A percentile compares a stretch with the other conserved stretches of the same genome.
Evolutionary conservation across 1,140 invertebrate genomes (phyloP).

Genomic region (Drosophila pruinosa): DNA sequence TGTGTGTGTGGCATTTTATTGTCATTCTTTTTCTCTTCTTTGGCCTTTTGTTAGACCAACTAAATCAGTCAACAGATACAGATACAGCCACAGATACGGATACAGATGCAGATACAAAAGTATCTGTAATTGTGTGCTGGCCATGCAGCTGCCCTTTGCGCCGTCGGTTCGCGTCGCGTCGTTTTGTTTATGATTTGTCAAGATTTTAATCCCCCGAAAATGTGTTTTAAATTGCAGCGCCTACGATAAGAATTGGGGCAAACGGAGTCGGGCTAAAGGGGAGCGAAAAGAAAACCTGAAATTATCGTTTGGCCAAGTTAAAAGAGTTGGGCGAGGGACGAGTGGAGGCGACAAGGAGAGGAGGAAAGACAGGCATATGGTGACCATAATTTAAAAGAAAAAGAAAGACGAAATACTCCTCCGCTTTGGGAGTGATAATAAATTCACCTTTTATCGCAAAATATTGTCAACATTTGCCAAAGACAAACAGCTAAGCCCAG

Average conservation of each 20-base stretch:
- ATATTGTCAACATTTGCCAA: slow-evolving; percentile 76
- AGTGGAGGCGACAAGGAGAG: neutral
- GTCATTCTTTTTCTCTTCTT: slow-evolving; percentile 38
- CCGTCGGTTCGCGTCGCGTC: neutral
- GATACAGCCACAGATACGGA: neutral
- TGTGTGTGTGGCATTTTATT: slow-evolving; percentile 60
- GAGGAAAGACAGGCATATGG: slow-evolving; percentile 25
- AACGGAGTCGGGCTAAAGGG: too few relatives aligned
- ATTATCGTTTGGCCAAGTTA: slow-evolving; percentile 4
- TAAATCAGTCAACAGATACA: slow-evolving; percentile 34
- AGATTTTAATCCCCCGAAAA: slow-evolving; percentile 56
- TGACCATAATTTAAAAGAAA: slow-evolving; percentile 30
- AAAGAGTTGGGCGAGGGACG: slow-evolving; percentile 7
- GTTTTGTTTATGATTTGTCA: slow-evolving; percentile 78
- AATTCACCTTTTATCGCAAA: slow-evolving; percentile 78
- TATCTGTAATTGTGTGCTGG: slow-evolving; percentile 48
- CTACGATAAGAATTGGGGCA: slow-evolving; percentile 39
- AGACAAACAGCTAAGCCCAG: slow-evolving; percentile 61
- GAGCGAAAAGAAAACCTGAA: slow-evolving; percentile 10
- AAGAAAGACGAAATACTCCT: slow-evolving; percentile 26
- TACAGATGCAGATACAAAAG: slow-evolving; percentile 28
- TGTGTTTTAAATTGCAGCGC: slow-evolving; percentile 64
- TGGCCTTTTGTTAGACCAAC: slow-evolving; percentile 23
- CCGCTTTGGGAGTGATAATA: slow-evolving; percentile 57
- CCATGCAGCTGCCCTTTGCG: slow-evolving; percentile 29